phyloP scores from a whole-genome alignment of 2,888 invertebrate genomes.

The Nezara viridula region DNA sequence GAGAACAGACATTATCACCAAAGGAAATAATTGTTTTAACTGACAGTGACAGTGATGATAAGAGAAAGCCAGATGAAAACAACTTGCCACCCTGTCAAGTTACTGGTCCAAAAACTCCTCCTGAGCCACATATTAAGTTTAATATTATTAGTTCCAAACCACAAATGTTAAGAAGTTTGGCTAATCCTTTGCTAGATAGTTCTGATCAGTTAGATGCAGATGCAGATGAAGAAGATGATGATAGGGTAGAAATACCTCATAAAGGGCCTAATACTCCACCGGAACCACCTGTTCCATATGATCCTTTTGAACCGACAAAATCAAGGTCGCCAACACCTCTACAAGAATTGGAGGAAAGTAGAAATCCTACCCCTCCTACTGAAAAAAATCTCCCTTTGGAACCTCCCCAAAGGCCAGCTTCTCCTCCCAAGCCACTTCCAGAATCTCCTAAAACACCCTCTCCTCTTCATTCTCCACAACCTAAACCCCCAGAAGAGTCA shows the following conservation, averaged over 20 bases:
- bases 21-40: slow-evolving; percentile 86
- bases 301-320: slow-evolving; percentile 92
- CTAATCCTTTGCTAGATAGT: slow-evolving; percentile 74
- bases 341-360: slow-evolving; percentile 60
- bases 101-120: slow-evolving; percentile 81
- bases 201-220: slow-evolving; percentile 73
- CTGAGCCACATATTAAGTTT: slow-evolving; percentile 80
- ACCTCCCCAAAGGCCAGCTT: slow-evolving; percentile 53
- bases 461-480: slow-evolving; percentile 61
- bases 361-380: slow-evolving; percentile 55
- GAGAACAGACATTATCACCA: slow-evolving; percentile 85
- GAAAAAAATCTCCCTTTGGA: slow-evolving; percentile 59
- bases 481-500: slow-evolving; percentile 58
- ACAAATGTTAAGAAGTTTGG: slow-evolving; percentile 72
- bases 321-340: slow-evolving; percentile 75
- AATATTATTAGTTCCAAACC: slow-evolving; percentile 72
- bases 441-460: slow-evolving; percentile 61
- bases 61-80: slow-evolving; percentile 67
- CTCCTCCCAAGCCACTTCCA: slow-evolving; percentile 60
- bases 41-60: slow-evolving; percentile 77
- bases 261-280: slow-evolving; percentile 82
- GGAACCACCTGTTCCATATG: slow-evolving; percentile 83
- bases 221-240: slow-evolving; percentile 67
- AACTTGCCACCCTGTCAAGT: slow-evolving; percentile 67
- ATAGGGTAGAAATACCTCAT: slow-evolving; percentile 68